Evolutionary conservation across 2,888 invertebrate genomes (phyloP), one percentile per base, ranked within the genome.

Genomic region (Spilosoma lubricipeda): DNA sequence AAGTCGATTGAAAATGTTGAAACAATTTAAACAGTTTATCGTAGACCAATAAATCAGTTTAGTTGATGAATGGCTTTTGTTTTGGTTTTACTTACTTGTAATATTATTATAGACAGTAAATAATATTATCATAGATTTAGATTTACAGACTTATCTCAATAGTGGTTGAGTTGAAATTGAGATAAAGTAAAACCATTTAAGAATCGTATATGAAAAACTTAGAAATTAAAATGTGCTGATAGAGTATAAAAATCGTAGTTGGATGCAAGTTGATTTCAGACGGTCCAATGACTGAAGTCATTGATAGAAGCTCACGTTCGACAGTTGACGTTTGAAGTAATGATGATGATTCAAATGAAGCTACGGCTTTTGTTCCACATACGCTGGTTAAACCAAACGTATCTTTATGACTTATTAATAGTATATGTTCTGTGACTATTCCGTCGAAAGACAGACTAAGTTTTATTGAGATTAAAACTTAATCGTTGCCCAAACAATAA

Each of bases 1-100:
- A 5, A 63, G 39, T 33, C 67, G 39, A 76, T 68, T 73, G 67
- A 65, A 76, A 68, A 73, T 52, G 64, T 65, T 69, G n/a, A 48
- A 56, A 18, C 48, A 23, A 45, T 73, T 73, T 70, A 42, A 70
- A 70, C 23, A n/a, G 52, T 18, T 27, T 66, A 45, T 67, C 56
- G 33, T 42, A 20, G 20, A 65, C 5, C 30, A 48, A 74, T 71
- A 36, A 63, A 71, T 71, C 65, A 70, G 52, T 45, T 52, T 42
- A 56, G 63, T 42, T 73, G 67, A 67, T 69, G 18, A 23, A 68
- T 68, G 11, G 73, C 20, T 72, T 66, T 65, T 33, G 36, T 65
- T 23, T 33, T 11, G 36, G 5, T 66, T 33, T 36, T 39, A 66
- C 65, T 66, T 39, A 36, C 36, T 71, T 69, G 7, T 63, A 7